Evolutionary conservation across 2,888 invertebrate genomes (phyloP), one percentile per base, ranked within the genome.

Genomic region (Drosophila silvestris): DNA sequence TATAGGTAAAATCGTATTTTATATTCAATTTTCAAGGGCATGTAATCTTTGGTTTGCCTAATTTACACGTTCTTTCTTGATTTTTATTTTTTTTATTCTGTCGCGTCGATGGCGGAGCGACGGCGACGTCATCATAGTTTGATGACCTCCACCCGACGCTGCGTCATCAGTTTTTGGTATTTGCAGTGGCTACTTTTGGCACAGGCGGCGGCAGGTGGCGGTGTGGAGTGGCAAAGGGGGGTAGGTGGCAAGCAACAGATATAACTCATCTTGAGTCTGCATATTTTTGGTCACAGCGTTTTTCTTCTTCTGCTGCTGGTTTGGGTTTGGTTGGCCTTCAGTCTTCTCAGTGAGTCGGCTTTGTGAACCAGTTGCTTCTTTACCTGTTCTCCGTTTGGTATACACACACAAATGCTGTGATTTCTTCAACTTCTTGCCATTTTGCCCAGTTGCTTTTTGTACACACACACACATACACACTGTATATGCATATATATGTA

Each of bases 121-220:
- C 22, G 22, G 26, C 79, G 74, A 85, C 88, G 84, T 84, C 85
- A 82, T 79, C 82, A 87, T 81, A 91, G 91, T 91, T 91, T 91
- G 91, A 91, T 90, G 91, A 91, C 91, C 90, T 83, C 86, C 70
- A 59, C 54, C 32, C 58, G 71, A 61, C 69, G 82, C 83, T 76
- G 79, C 87, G 91, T 89, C 91, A 88, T 87, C 81, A 79, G 66
- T 89, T 89, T 85, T 86, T 60, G 73, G 59, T 68, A 73, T 73
- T 74, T 75, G 52, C 61, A 54, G 26, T 56, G 50, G 47, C 39
- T 41, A 35, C 67, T 26, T 14, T 37, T 33, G 33, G 51, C n/a
- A 16, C 57, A 39, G n/a, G n/a, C n/a, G n/a, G 16, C n/a, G 47
- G 47, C 47, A 26, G 47, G 47, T 47, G 26, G 6, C 10, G 52